phyloP scores from a whole-genome alignment of 37 sponge, comb jelly and placozoan species.

The Chondrosia reniformis region DNA sequence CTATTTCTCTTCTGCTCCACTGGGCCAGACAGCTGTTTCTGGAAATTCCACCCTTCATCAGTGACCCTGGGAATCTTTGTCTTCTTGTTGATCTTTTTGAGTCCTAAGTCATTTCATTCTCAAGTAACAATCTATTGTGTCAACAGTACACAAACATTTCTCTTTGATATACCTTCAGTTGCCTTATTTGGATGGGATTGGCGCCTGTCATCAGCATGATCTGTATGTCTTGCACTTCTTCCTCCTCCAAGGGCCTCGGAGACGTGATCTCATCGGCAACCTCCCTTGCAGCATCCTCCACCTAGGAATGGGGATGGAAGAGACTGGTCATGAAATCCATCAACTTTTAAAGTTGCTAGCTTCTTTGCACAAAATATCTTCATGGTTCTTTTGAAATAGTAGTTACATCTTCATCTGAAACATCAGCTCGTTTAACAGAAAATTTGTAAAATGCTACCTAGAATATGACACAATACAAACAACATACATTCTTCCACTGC shows the following conservation, averaged over 20 bases:
- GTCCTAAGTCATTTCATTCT: neutral
- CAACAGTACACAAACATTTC: neutral
- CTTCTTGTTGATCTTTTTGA: neutral
- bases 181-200: conserved; percentile 78
- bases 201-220: conserved; percentile 73
- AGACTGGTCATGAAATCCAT: conserved; percentile 48
- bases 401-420: neutral
- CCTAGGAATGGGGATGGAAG: too few species aligned
- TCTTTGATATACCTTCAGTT: conserved; percentile 61
- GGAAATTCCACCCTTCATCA: too few species aligned
- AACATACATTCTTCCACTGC: neutral
- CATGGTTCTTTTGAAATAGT: neutral
- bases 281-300: conserved; percentile 91
- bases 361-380: neutral
- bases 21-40: too few species aligned
- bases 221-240: conserved; percentile 88
- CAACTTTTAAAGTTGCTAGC: conserved; percentile 23
- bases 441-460: neutral
- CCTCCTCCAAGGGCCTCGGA: conserved; percentile 91
- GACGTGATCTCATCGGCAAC: conserved; percentile 95
- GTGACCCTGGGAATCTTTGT: too few species aligned
- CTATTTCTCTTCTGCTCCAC: too few species aligned
- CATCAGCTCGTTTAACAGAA: neutral
- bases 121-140: neutral
- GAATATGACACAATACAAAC: neutral